Percentiles rank a stretch among this genome's conserved stretches.
These are phyloP conservation scores for Taenioides sp. DNA, from an alignment of 2,797 vertebrate genomes.

Conservation along the genomic window DNA sequence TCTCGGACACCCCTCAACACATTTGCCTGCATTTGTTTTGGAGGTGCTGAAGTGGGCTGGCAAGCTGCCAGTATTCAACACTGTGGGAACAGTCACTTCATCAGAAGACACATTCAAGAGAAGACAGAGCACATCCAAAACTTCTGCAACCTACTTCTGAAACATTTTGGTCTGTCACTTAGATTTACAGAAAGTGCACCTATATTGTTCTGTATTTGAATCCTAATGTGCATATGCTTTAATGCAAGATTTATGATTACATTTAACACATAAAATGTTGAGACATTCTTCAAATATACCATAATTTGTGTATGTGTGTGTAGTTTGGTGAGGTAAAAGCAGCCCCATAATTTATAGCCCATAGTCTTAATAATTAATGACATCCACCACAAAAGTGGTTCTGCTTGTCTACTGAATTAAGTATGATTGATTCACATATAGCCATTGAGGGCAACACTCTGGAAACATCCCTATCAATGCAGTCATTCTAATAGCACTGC, in stretches of 20 bases:
- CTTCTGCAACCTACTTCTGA: conserved; percentile 31
- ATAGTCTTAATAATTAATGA: conserved; percentile 69
- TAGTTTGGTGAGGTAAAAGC: conserved; percentile 30
- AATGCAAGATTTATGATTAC: neutral
- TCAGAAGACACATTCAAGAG: conserved; percentile 35
- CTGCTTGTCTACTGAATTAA: conserved; percentile 63
- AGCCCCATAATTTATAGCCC: conserved; percentile 33
- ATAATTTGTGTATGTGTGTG: conserved; percentile 19
- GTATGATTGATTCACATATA: conserved; percentile 64
- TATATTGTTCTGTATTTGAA: neutral
- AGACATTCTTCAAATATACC: conserved; percentile 13
- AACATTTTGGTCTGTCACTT: neutral
- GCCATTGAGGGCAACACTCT: conserved; percentile 45
- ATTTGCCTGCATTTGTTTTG: conserved; percentile 50
- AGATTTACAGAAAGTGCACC: neutral
- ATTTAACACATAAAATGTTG: conserved; percentile 20
- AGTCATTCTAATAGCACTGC: conserved; percentile 33
- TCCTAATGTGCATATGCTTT: neutral
- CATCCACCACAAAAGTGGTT: conserved; percentile 45
- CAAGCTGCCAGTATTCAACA: conserved; percentile 51
- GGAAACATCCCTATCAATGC: conserved; percentile 44
- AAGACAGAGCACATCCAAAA: conserved; percentile 35
- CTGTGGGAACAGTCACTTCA: conserved; percentile 30
- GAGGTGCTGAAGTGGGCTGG: conserved; percentile 49
- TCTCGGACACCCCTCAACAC: conserved; percentile 46